Percentiles rank a stretch among this genome's conserved stretches.
Evolutionary conservation across 2,113 vertebrate species (phyloP).

Genomic region (Microcebus ravelobensis): DNA sequence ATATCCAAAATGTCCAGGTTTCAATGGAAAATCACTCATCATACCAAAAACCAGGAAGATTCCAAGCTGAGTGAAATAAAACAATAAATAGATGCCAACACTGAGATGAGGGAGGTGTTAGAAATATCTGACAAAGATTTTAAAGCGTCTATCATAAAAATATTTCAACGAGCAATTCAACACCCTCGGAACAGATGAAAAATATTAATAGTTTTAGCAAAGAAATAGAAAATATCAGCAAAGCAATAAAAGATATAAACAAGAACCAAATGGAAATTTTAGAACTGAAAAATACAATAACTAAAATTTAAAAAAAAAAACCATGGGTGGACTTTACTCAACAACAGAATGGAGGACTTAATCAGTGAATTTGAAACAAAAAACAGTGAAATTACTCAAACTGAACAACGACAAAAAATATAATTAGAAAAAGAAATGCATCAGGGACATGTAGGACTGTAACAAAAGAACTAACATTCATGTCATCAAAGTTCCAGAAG

Average conservation of each 20-base stretch:
- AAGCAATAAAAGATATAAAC: background rate
- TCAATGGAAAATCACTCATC: background rate
- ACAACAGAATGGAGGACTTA: background rate
- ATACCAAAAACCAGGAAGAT: background rate
- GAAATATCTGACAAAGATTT: background rate
- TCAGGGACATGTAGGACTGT: background rate
- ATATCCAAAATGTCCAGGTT: background rate
- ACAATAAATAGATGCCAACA: background rate
- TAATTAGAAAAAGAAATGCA: background rate
- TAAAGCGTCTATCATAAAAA: background rate
- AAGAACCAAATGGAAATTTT: background rate
- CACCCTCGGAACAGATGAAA: background rate
- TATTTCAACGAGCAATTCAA: background rate
- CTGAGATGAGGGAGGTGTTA: background rate
- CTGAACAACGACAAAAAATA: background rate
- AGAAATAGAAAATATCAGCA: background rate
- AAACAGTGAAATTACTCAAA: background rate
- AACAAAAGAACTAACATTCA: background rate
- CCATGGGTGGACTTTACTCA: background rate
- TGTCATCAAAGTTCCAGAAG: background rate
- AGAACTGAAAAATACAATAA: background rate
- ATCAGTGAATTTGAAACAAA: background rate
- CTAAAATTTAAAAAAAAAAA: background rate
- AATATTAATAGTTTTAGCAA: background rate
- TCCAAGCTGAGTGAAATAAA: background rate